Conservation (phyloP, 2,888 invertebrate species). For the Lepas anatifera region DNA sequence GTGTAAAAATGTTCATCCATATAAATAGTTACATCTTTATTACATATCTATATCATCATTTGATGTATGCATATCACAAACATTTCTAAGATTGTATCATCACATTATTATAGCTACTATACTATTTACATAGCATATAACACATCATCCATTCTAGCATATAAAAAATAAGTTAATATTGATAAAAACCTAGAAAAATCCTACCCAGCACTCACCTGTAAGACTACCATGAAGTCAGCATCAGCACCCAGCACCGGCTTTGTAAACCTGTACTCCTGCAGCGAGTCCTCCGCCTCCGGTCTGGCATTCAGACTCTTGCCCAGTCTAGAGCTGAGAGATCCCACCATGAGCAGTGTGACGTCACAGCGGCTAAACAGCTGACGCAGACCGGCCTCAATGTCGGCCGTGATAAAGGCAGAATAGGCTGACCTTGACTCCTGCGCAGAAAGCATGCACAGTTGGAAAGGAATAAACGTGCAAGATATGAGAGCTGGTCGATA, state of each 20-base stretch:
- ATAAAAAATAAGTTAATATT: too few species aligned
- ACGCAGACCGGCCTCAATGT: neutral
- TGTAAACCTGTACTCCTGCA: neutral
- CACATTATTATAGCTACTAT: too few species aligned
- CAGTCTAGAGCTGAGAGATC: neutral
- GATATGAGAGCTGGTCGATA: neutral
- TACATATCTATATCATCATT: too few species aligned
- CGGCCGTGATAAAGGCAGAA: neutral
- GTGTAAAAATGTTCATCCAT: too few species aligned
- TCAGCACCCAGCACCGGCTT: neutral
- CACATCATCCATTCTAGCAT: too few species aligned
- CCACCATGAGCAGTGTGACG: neutral
- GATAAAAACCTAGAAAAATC: too few species aligned
- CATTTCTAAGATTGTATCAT: too few species aligned
- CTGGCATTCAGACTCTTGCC: neutral
- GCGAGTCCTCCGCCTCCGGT: neutral
- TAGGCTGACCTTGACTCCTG: neutral
- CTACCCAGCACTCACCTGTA: neutral
- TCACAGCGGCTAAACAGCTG: neutral
- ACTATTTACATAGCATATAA: too few species aligned
- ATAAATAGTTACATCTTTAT: too few species aligned
- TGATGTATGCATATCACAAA: too few species aligned
- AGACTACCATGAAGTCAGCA: conserved; percentile 2
- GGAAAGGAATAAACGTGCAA: neutral
- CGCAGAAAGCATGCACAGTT: neutral